phyloP scores from a whole-genome alignment of 1,140 invertebrate genomes.

The Drosophila truncata region DNA sequence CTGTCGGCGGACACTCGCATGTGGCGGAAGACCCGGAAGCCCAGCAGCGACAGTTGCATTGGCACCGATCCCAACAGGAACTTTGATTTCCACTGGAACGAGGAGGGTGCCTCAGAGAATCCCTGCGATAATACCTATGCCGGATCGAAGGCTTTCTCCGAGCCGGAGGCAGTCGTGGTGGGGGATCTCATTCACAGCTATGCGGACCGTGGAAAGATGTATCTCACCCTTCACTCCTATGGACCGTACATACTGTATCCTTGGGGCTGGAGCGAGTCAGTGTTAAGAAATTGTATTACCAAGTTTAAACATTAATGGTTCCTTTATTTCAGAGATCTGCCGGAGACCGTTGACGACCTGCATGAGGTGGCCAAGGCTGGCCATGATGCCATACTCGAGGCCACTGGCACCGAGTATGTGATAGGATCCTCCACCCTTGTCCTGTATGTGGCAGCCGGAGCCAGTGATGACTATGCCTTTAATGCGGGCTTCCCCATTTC shows the following conservation, averaged over 20 bases:
- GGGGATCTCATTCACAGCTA: conserved; percentile 85
- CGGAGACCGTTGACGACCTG: conserved; percentile 79
- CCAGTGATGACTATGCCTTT: conserved; percentile 89
- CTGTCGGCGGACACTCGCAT: conserved; percentile 84
- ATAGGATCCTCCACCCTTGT: conserved; percentile 88
- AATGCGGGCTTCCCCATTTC: conserved; percentile 88
- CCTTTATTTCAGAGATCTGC: conserved; percentile 54
- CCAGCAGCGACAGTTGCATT: conserved; percentile 80
- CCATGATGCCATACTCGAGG: conserved; percentile 83
- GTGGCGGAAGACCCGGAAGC: conserved; percentile 86
- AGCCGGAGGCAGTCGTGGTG: conserved; percentile 87
- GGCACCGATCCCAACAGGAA: conserved; percentile 89
- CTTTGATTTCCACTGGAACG: conserved; percentile 89
- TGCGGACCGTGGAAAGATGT: conserved; percentile 87
- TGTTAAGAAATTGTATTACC: neutral
- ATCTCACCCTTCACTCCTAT: conserved; percentile 90
- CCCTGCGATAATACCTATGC: conserved; percentile 89
- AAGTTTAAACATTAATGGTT: neutral
- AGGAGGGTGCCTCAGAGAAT: conserved; percentile 88
- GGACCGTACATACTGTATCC: conserved; percentile 90
- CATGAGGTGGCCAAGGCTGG: conserved; percentile 85
- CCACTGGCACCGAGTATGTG: conserved; percentile 86
- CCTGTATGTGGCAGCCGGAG: conserved; percentile 86
- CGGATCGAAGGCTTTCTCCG: conserved; percentile 90
- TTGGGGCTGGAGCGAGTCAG: conserved; percentile 88